Base-by-base conservation (phyloP, 2,888 invertebrate genomes). In the Adelphocoris suturalis region DNA sequence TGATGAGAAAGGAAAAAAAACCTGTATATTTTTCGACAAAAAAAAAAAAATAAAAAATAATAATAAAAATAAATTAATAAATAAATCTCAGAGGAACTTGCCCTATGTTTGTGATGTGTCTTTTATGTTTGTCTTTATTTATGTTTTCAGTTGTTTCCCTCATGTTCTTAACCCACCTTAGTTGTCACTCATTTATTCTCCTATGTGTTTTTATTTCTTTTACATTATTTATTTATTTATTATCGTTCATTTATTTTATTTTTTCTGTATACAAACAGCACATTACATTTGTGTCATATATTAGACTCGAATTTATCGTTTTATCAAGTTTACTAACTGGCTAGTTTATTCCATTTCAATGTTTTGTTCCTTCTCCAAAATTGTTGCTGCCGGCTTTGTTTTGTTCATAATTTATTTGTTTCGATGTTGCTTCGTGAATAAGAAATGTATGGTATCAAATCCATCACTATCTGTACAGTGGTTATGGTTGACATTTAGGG, bases 121-220 rank as follows among this genome's bases (percentile, higher is more conserved):
- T 78, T 88, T 52, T 68, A 68, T 68, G 88, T 88, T 76, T 52
- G 80, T 88, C 19, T 88, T 78, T 23, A 61, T 78, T 88, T 61
- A 82, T 82, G 82, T 82, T 82, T 23, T 82, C 52, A 68, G 75
- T 86, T 55, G 47, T 46, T 75, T 55, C 75, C 85, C 85, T 85
- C 57, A 75, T 86, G 86, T 86, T 86, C n/a, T 61, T 68, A 68
- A 86, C 86, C 86, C 48, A 86, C 86, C 86, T 86, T 86, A 86
- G 86, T 47, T 86, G 75, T 86, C 86, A 68, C 75, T 46, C 47
- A 27, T 52, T 52, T 47, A 82, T 23, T 47, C 52, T 52, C 82
- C 52, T 82, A 52, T 82, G 52, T 82, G 47, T 82, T 52, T 52
- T 82, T 52, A 68, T 27, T 4, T 82, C 47, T 37, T 81, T 86